A percentile compares a stretch with the other conserved stretches of the same genome.
Conservation (phyloP, 2,888 invertebrate species). For the Neria commutata region DNA sequence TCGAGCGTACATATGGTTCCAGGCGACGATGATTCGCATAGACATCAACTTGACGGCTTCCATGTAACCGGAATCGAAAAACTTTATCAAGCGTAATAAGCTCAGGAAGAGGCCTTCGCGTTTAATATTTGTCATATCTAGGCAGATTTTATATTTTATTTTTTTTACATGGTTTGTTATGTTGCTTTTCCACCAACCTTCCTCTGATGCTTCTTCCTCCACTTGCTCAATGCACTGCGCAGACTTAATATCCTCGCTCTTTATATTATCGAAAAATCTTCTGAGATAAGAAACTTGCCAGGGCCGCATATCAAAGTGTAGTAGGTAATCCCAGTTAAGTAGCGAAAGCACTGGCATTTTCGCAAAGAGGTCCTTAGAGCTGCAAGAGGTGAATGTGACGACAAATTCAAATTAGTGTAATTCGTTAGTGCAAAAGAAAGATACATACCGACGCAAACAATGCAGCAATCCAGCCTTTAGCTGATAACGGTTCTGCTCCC, state of each 20-base stretch:
- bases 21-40: constrained; percentile 49
- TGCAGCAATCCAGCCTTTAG: constrained; percentile 38
- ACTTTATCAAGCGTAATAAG: constrained; percentile 49
- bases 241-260: constrained; percentile 28
- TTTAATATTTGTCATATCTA: constrained; percentile 43
- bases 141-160: neutral
- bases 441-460: constrained; percentile 39
- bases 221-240: constrained; percentile 38
- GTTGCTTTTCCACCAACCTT: constrained; percentile 29
- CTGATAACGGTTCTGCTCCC: constrained; percentile 37
- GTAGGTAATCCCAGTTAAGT: constrained; percentile 48
- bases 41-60: constrained; percentile 54
- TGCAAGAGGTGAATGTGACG: no score
- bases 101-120: constrained; percentile 49
- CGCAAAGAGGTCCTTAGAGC: constrained; percentile 29
- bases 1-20: constrained; percentile 38
- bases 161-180: neutral
- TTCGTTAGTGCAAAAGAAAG: no score
- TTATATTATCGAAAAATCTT: constrained; percentile 32
- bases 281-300: constrained; percentile 47
- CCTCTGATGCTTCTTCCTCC: constrained; percentile 34
- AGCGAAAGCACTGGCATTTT: constrained; percentile 40
- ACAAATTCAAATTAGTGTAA: no score
- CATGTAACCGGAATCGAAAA: constrained; percentile 52
- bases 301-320: constrained; percentile 40